Evolutionary conservation across 2,888 invertebrate genomes (phyloP).

Genomic region (Plusia festucae): DNA sequence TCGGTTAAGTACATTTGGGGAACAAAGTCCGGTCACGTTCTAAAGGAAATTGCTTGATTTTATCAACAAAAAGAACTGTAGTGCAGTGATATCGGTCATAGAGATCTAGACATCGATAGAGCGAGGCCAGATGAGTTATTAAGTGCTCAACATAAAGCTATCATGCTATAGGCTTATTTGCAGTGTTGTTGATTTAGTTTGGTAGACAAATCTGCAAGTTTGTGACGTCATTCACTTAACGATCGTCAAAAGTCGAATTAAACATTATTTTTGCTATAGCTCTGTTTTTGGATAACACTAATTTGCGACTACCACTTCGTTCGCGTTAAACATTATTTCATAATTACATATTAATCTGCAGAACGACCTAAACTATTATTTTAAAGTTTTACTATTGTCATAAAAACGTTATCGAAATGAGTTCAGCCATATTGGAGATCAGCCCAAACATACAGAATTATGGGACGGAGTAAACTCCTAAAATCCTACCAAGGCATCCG

Average conservation of each 20-base stretch:
- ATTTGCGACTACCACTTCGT: too few relatives aligned
- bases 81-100: slow-evolving; percentile 15
- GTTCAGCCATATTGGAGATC: neutral
- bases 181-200: neutral
- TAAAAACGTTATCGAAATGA: too few relatives aligned
- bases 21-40: slow-evolving; percentile 13
- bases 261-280: neutral
- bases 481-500: neutral
- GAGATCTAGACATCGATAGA: slow-evolving; percentile 19
- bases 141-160: slow-evolving; percentile 11
- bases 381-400: neutral
- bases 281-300: neutral
- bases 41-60: slow-evolving; percentile 26
- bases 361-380: neutral
- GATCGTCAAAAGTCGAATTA: neutral
- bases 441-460: neutral
- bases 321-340: too few relatives aligned
- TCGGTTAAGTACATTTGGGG: slow-evolving; percentile 5
- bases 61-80: slow-evolving; percentile 24
- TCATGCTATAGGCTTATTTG: neutral
- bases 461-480: neutral
- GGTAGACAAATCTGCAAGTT: slow-evolving; percentile 2
- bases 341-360: too few relatives aligned
- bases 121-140: slow-evolving; percentile 12
- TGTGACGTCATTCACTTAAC: neutral